phyloP scores from a whole-genome alignment of 2,888 invertebrate genomes.

The Temnothorax rugatulus region DNA sequence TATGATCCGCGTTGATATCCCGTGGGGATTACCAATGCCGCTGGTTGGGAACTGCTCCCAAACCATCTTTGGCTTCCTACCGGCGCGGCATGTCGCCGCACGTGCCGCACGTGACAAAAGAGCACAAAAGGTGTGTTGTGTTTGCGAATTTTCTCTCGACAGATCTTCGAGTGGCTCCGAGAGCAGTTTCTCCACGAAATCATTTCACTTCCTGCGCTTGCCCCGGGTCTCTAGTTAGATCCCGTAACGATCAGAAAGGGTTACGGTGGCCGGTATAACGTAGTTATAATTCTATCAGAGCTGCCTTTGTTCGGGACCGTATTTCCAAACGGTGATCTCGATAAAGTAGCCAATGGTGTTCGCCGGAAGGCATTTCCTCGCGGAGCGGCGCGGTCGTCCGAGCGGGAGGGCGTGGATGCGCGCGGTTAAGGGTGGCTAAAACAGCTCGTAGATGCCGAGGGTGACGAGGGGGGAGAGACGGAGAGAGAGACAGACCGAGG shows the following conservation, averaged over 20 bases:
- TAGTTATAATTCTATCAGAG: slow-evolving; percentile 39
- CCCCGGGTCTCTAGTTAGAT: neutral
- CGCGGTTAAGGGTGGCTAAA: slow-evolving; percentile 65
- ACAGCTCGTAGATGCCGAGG: slow-evolving; percentile 48
- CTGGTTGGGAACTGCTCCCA: slow-evolving; percentile 7
- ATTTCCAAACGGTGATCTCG: slow-evolving; percentile 44
- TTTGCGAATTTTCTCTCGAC: neutral
- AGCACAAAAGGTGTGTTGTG: neutral
- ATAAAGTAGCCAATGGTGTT: slow-evolving; percentile 36
- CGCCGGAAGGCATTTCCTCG: slow-evolving; percentile 42
- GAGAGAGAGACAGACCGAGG: neutral
- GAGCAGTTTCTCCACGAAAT: neutral
- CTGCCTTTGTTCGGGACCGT: slow-evolving; percentile 3
- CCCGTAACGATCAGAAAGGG: slow-evolving; percentile 18
- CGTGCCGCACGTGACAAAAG: slow-evolving; percentile 18
- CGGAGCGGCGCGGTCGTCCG: neutral
- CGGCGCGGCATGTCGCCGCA: neutral
- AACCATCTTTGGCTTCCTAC: neutral
- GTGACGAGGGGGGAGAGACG: neutral
- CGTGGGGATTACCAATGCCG: slow-evolving; percentile 28
- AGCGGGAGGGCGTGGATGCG: slow-evolving; percentile 45
- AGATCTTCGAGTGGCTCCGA: neutral
- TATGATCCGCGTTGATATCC: slow-evolving; percentile 43
- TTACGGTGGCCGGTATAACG: neutral
- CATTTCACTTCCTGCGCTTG: neutral